Evolutionary conservation across 2,797 vertebrate species (phyloP), one percentile per base, ranked within the genome.

Genomic region (Spatula clypeata): DNA sequence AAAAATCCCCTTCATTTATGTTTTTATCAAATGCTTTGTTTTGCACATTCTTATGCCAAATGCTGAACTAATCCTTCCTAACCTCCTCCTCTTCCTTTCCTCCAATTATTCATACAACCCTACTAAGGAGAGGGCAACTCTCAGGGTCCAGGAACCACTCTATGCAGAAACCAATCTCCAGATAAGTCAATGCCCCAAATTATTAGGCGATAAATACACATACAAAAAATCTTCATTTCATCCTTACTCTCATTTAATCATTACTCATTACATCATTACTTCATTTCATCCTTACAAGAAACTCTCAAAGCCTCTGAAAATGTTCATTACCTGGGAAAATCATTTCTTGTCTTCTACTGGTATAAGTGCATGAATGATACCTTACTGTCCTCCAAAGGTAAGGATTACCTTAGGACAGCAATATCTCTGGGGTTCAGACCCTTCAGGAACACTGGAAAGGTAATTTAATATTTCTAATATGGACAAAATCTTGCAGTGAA

Each of bases 281-380:
- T 51, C 1, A 16, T 77, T 83, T 86, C 26, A 12, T 70, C 29
- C 34, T 80, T 16, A 1, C 0, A 3, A 73, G 15, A 62, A 53
- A 53, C 10, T 49, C 70, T 19, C 17, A 44, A 76, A 31, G 24
- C 19, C 32, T 87, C 23, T 5, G 53, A 65, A 77, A 84, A 42
- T 0, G 12, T 72, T n/a, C 4, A 45, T 15, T 66, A 67, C 13
- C 5, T 44, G 44, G 9, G 18, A 66, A 86, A 87, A 86, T 1
- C 5, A 51, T 45, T 85, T 73, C 23, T 58, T 8, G 2, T 24
- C 26, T 47, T 81, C 9, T 61, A 65, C 62, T 42, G 13, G 5
- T 42, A 0, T 13, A 34, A 0, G 0, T 12, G 34, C 29, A 72
- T 19, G 15, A 13, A 54, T 6, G 2, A 79, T 65, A 69, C 2